Base-by-base conservation (phyloP, 2,797 vertebrate genomes). In the Pseudochromis fuscus region DNA sequence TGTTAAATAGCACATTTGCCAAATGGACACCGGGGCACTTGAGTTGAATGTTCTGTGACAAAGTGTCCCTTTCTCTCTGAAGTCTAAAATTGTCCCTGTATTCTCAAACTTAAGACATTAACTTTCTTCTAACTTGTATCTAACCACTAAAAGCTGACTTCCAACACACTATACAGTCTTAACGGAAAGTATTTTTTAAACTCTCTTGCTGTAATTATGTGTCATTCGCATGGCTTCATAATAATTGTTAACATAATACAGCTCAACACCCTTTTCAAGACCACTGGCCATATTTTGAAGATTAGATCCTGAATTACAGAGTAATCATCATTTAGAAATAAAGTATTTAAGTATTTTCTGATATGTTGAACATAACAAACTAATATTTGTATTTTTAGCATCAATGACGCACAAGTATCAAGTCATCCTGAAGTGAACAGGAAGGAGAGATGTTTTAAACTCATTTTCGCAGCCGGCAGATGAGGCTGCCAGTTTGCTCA, bases 1-100 rank as follows among this genome's bases (percentile, higher is more conserved):
- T 73, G 90, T 91, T 91, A 94, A 94, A 86, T 83, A 89, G 86
- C 81, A 80, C 76, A 83, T 87, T 84, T 86, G 71, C 82, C 77
- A 80, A 88, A 88, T 67, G 82, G 77, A 84, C 75, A 59, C 51
- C 64, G 64, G 66, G 64, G 62, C 72, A 37, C 46, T n/a, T 3
- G 9, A 42, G 30, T 49, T 69, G 38, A 63, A 67, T 72, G 38
- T 19, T 82, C 40, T 75, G 46, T 71, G 73, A 80, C 64, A 67
- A 33, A 50, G 45, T 51, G 18, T 28, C 5, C 15, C 1, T 62
- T 52, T 57, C 21, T 28, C 27, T 42, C 7, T 2, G 27, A n/a
- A 13, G 5, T 33, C 25, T 42, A 4, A 52, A 42, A 23, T 30
- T 33, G 18, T 21, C 10, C 18, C 28, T 37, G 8, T 15, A 18